phyloP scores from a whole-genome alignment of 2,797 vertebrate species.

The Pantherophis alleghaniensis region DNA sequence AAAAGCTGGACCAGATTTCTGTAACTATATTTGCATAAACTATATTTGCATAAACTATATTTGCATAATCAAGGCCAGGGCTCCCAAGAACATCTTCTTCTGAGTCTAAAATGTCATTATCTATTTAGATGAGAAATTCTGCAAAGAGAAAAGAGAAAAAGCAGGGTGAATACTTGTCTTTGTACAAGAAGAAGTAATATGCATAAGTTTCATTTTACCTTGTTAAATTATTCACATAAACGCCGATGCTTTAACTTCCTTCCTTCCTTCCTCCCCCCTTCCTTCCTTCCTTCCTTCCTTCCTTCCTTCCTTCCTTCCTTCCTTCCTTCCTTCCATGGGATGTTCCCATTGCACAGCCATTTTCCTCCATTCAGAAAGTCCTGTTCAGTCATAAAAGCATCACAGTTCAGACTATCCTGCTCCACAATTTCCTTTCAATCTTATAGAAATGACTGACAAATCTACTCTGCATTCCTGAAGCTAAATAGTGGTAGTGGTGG shows the following conservation, averaged over 20 bases:
- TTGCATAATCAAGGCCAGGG: neutral
- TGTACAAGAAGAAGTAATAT: neutral
- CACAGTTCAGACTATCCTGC: neutral
- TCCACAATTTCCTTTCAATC: neutral
- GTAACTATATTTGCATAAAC: neutral
- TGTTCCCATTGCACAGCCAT: neutral
- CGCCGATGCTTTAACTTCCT: neutral
- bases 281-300: neutral
- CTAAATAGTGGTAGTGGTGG: neutral
- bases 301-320: neutral
- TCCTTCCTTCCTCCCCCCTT: rapidly evolving
- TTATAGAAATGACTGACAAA: neutral
- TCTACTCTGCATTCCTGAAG: neutral
- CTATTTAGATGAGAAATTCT: neutral
- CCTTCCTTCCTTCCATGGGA: neutral
- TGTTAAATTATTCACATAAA: neutral
- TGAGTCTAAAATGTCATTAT: neutral
- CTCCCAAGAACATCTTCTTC: neutral
- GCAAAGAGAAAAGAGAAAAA: neutral
- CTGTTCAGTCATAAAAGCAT: neutral
- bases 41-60: neutral
- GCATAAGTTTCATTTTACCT: neutral
- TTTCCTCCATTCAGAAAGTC: neutral
- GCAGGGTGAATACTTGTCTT: neutral
- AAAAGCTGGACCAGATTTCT: neutral